Evolutionary conservation across 2,797 vertebrate species (phyloP).

Genomic region (Acanthopagrus latus): DNA sequence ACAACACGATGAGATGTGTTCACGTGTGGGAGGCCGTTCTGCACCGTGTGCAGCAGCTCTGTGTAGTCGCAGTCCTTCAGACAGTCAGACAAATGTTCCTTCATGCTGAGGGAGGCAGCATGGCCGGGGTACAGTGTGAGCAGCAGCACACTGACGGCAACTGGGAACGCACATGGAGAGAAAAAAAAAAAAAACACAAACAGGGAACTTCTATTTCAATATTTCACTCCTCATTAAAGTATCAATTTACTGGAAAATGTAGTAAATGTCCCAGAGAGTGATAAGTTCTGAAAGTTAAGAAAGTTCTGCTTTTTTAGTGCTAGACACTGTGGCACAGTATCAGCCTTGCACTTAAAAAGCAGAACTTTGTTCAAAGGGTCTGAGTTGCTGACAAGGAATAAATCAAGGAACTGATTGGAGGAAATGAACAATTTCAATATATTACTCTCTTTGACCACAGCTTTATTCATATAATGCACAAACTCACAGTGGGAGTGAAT

Average conservation of each 20-base stretch:
- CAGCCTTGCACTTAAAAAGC: neutral
- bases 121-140: neutral
- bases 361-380: neutral
- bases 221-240: too few species aligned
- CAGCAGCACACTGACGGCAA: constrained; percentile 12
- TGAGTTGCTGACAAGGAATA: neutral
- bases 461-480: neutral
- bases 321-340: too few species aligned
- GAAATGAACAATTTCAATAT: neutral
- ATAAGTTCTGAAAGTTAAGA: too few species aligned
- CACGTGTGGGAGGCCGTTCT: constrained; percentile 70
- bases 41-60: constrained; percentile 68
- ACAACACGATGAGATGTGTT: constrained; percentile 57
- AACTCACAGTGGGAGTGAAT: neutral
- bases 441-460: neutral
- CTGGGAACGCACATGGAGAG: constrained; percentile 1
- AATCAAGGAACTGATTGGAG: neutral
- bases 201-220: neutral
- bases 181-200: neutral
- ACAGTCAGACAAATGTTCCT: constrained; percentile 74
- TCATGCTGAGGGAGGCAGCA: neutral
- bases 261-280: too few species aligned
- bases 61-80: constrained; percentile 82
- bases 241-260: too few species aligned
- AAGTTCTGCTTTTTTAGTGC: too few species aligned